Evolutionary conservation across 2,888 invertebrate genomes (phyloP).

Genomic region (Venustoraphidia nigricollis): DNA sequence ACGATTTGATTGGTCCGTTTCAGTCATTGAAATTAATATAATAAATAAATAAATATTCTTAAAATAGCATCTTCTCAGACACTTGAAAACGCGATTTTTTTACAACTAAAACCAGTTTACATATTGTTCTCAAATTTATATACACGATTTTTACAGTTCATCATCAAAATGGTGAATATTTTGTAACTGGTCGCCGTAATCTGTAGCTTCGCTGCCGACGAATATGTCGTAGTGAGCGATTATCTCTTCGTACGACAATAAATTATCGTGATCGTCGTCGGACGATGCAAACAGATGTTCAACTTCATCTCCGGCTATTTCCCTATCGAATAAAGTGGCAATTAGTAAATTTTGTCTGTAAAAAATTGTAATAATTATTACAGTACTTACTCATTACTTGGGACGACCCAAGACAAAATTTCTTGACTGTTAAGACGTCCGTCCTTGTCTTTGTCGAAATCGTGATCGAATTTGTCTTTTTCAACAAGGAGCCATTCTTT

Average conservation of each 20-base stretch:
- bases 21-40: too few relatives aligned
- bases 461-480: conserved; percentile 72
- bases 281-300: conserved; percentile 75
- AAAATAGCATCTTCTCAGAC: too few relatives aligned
- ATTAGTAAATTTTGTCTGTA: not conserved
- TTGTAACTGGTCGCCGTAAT: conserved; percentile 72
- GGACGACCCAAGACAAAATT: conserved; percentile 78
- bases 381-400: conserved; percentile 67
- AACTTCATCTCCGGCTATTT: conserved; percentile 81
- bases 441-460: conserved; percentile 73
- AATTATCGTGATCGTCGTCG: conserved; percentile 72
- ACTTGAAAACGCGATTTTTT: too few relatives aligned
- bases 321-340: conserved; percentile 31
- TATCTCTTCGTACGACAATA: conserved; percentile 66
- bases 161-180: conserved; percentile 65
- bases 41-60: too few relatives aligned
- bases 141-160: conserved; percentile 43
- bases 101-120: too few relatives aligned
- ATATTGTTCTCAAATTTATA: not conserved
- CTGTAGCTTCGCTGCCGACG: conserved; percentile 85
- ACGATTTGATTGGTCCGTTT: too few relatives aligned
- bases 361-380: not conserved
- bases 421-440: conserved; percentile 65
- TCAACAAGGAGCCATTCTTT: conserved; percentile 57
- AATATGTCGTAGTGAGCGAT: conserved; percentile 73